phyloP scores from a whole-genome alignment of 2,113 vertebrate genomes.

The Pithys albifrons region DNA sequence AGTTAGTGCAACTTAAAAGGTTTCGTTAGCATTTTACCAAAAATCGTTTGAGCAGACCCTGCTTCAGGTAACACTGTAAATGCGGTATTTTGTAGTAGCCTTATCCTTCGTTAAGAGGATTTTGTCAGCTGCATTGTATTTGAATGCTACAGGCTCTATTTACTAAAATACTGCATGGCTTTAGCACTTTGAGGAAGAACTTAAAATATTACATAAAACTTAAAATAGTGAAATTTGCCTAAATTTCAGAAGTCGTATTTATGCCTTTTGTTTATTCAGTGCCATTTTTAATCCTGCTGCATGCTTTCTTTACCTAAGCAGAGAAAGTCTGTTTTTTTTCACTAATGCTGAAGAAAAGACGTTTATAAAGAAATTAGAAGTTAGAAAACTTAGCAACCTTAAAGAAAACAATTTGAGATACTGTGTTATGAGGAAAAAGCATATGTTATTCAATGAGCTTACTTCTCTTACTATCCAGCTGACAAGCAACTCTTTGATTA shows the following conservation, averaged over 20 bases:
- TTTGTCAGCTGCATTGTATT: neutral
- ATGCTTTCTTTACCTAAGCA: neutral
- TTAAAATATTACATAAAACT: neutral
- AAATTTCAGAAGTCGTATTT: neutral
- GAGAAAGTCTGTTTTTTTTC: slow-evolving; percentile 38
- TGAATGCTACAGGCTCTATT: neutral
- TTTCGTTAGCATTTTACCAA: neutral
- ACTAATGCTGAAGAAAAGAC: slow-evolving; percentile 31
- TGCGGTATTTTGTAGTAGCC: neutral
- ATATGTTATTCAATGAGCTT: slow-evolving; percentile 65
- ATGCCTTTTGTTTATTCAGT: neutral
- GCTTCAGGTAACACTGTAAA: neutral
- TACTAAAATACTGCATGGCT: rapidly evolving
- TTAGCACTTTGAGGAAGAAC: neutral
- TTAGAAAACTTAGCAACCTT: slow-evolving; percentile 48
- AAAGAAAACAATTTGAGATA: slow-evolving; percentile 56
- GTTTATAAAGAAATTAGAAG: slow-evolving; percentile 56
- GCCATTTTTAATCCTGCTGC: neutral
- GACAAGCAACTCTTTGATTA: slow-evolving; percentile 69
- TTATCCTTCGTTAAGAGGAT: neutral
- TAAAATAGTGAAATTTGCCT: neutral
- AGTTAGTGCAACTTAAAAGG: neutral
- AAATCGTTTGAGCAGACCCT: neutral
- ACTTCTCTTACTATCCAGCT: slow-evolving; percentile 44
- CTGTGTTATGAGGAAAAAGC: slow-evolving; percentile 50